Percentiles rank a stretch among this genome's conserved stretches.
Conservation (phyloP, 2,888 invertebrate genomes). For the Folsomia manolachei region DNA sequence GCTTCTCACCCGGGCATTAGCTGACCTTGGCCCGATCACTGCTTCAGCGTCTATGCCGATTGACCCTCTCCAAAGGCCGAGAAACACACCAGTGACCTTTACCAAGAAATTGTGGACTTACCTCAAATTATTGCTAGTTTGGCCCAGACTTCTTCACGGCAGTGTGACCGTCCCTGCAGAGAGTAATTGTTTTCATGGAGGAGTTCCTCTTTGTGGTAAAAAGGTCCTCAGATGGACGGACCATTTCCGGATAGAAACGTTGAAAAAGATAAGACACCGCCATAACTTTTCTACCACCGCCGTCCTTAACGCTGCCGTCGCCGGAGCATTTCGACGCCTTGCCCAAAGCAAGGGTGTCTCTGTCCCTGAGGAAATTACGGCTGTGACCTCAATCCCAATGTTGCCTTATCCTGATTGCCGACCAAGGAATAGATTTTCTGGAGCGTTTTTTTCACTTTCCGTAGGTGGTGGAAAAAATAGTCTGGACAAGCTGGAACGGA, state of each 20-base stretch:
- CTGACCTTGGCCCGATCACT: not conserved
- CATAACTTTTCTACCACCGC: constrained; percentile 10
- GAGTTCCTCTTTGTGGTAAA: not conserved
- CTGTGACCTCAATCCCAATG: constrained; percentile 14
- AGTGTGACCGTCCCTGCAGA: not conserved
- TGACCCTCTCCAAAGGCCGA: not conserved
- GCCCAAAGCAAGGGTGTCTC: constrained; percentile 9
- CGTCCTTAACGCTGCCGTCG: constrained; percentile 12
- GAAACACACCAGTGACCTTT: not conserved
- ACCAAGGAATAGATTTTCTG: constrained; percentile 21
- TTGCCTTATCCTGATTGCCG: constrained; percentile 21
- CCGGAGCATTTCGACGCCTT: constrained; percentile 15
- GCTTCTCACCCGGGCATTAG: not conserved
- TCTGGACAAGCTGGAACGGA: not conserved
- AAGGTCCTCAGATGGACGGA: constrained; percentile 12
- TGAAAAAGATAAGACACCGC: constrained; percentile 16
- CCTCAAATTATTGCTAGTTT: not conserved
- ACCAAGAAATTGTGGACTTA: not conserved
- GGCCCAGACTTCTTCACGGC: not conserved
- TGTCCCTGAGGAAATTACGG: not conserved
- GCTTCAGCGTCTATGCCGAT: not conserved
- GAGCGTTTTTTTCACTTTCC: constrained; percentile 6
- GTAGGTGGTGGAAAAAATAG: constrained; percentile 2
- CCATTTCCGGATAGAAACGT: not conserved
- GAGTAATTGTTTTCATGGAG: not conserved